Conservation (phyloP, 2,888 invertebrate genomes). For the Pseudococcus viburni region DNA sequence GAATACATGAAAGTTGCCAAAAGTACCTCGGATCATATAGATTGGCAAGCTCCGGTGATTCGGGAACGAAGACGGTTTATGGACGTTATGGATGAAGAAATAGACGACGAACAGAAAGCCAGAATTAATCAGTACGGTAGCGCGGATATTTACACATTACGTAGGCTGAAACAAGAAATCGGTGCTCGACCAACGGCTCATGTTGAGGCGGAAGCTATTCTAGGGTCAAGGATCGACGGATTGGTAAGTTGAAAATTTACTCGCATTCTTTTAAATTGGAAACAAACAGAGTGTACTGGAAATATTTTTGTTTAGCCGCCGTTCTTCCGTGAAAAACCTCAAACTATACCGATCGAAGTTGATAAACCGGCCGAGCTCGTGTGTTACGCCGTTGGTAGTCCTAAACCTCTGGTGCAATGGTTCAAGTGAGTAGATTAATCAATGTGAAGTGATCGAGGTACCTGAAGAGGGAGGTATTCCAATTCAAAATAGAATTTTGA, state of each 20-base stretch:
- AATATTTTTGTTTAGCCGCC: constrained; percentile 76
- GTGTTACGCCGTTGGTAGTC: constrained; percentile 90
- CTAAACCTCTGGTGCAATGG: constrained; percentile 90
- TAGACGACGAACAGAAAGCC: constrained; percentile 88
- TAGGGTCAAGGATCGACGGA: constrained; percentile 79
- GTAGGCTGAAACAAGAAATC: constrained; percentile 87
- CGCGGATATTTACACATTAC: constrained; percentile 79
- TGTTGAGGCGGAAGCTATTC: constrained; percentile 88
- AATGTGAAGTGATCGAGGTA: too few relatives aligned
- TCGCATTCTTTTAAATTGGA: too few relatives aligned
- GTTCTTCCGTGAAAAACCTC: constrained; percentile 94
- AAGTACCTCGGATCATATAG: constrained; percentile 79
- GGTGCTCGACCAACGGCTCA: constrained; percentile 88
- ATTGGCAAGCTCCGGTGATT: constrained; percentile 88
- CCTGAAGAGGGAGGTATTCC: too few relatives aligned
- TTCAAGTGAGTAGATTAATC: constrained; percentile 78
- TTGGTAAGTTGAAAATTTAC: constrained; percentile 68
- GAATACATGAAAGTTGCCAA: constrained; percentile 95
- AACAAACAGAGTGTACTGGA: too few relatives aligned
- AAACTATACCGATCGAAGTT: constrained; percentile 85
- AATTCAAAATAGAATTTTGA: too few relatives aligned
- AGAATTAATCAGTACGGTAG: constrained; percentile 84
- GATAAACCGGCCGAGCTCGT: constrained; percentile 83
- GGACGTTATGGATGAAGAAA: constrained; percentile 96
- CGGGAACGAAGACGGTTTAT: constrained; percentile 92